Evolutionary conservation across 2,113 vertebrate species (phyloP).

Genomic region (Stigmatopora nigra): DNA sequence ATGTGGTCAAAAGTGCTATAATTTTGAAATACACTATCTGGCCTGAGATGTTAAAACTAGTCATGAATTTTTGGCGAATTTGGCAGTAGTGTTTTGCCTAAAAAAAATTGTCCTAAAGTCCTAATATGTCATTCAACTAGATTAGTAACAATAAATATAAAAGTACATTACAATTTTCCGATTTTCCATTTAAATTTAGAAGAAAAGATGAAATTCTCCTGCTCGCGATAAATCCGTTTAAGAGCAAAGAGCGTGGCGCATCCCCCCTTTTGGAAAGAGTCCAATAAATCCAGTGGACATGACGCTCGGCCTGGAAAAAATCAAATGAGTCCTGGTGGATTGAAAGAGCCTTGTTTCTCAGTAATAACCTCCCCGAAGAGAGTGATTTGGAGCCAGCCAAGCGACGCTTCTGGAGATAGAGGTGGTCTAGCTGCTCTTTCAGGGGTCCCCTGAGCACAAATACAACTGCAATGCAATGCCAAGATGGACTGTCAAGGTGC

Average conservation of each 20-base stretch:
- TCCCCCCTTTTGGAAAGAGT: not conserved
- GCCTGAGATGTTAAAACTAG: too few relatives aligned
- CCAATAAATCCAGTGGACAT: not conserved
- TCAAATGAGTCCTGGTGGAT: constrained; percentile 3
- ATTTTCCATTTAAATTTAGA: not conserved
- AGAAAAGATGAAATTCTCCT: not conserved
- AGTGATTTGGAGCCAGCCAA: constrained; percentile 32
- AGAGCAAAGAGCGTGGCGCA: not conserved
- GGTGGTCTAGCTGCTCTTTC: constrained; percentile 42
- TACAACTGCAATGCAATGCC: constrained; percentile 52
- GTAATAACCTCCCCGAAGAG: constrained; percentile 52
- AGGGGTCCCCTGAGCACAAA: constrained; percentile 50
- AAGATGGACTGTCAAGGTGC: constrained; percentile 53
- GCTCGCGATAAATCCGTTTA: not conserved
- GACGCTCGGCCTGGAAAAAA: not conserved
- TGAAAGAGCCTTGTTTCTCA: constrained; percentile 31
- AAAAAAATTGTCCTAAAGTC: too few relatives aligned
- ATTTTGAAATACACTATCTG: too few relatives aligned
- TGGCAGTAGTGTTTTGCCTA: too few relatives aligned
- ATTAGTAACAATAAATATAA: too few relatives aligned
- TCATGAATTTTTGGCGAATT: too few relatives aligned
- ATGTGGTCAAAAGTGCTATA: too few relatives aligned
- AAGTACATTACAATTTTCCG: too few relatives aligned
- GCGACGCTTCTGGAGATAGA: constrained; percentile 41
- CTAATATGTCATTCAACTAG: too few relatives aligned